Base-by-base conservation (phyloP, 2,797 vertebrate species). In the Neosilurus mollespiculum region DNA sequence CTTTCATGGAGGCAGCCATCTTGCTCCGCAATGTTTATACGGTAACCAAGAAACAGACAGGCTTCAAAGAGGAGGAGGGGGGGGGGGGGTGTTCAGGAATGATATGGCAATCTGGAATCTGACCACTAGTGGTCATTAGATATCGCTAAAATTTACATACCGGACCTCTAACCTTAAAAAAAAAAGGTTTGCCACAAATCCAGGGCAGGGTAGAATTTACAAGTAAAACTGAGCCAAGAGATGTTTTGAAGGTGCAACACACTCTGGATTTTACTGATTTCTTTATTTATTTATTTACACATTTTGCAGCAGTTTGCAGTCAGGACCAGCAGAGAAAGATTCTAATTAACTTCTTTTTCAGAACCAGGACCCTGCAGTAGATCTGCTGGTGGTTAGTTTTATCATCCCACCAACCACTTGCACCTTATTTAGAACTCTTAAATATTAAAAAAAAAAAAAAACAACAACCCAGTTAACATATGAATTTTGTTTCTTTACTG, bases 191-290 rank as follows among this genome's bases (percentile, higher is more conserved):
- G n/a, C n/a, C n/a, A n/a, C n/a, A 26, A 66, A 66, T 11, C 26
- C 14, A 30, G 26, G 10, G 1, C 64, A 16, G 14, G 64, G 3
- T 10, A 2, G 34, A 10, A 69, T 43, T 69, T 18, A 4, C 20
- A 14, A 2, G 20, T 34, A 20, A 76, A 20, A 24, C 10, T 22
- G 49, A 37, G 51, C 0, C 22, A 56, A 80, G 53, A 34, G 24
- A 26, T 12, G 49, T 67, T 65, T 56, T 80, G 8, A 67, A 80
- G 65, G 49, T n/a, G 18, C 51, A 67, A 49, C 24, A 12, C 64
- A 67, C 43, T 67, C 14, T 34, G 56, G 64, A 67, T 80, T 64
- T 64, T n/a, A 80, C n/a, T n/a, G n/a, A n/a, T n/a, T n/a, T n/a
- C n/a, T n/a, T n/a, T n/a, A n/a, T n/a, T n/a, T n/a, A n/a, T n/a